Conservation (phyloP, 2,888 invertebrate genomes). For the Xanthorhoe spadicearia region DNA sequence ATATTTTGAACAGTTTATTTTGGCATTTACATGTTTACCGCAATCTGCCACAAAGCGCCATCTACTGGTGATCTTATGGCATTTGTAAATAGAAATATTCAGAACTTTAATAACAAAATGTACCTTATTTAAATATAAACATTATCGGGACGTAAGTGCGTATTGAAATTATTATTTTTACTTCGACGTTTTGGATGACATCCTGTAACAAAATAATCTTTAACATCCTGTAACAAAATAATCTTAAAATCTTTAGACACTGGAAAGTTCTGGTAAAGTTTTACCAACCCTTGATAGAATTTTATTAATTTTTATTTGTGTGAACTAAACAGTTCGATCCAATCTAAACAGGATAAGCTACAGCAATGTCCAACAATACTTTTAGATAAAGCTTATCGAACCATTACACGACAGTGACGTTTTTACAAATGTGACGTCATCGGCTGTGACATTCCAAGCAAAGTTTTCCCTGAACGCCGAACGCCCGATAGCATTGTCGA, state of each 20-base stretch:
- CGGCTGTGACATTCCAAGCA: conserved; percentile 5
- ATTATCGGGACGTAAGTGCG: no score
- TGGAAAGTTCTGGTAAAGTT: no score
- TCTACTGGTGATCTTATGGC: conserved; percentile 5
- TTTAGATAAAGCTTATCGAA: conserved; percentile 16
- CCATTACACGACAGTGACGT: conserved; percentile 14
- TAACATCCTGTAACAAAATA: no score
- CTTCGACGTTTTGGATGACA: no score
- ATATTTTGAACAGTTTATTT: conserved; percentile 32
- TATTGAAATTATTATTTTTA: no score
- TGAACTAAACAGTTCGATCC: no score
- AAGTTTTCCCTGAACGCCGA: conserved; percentile 7
- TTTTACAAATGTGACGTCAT: conserved; percentile 21
- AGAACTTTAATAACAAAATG: neutral
- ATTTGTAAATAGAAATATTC: conserved; percentile 2
- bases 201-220: no score
- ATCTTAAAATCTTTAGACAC: no score
- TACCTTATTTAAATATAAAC: no score
- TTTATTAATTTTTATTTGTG: no score
- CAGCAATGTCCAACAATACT: neutral
- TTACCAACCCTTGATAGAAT: no score
- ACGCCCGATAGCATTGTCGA: conserved; percentile 15
- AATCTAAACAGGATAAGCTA: no score
- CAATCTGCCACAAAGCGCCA: neutral
- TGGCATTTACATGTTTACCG: conserved; percentile 29